Conservation (phyloP, 2,888 invertebrate genomes). For the Limenitis camilla region DNA sequence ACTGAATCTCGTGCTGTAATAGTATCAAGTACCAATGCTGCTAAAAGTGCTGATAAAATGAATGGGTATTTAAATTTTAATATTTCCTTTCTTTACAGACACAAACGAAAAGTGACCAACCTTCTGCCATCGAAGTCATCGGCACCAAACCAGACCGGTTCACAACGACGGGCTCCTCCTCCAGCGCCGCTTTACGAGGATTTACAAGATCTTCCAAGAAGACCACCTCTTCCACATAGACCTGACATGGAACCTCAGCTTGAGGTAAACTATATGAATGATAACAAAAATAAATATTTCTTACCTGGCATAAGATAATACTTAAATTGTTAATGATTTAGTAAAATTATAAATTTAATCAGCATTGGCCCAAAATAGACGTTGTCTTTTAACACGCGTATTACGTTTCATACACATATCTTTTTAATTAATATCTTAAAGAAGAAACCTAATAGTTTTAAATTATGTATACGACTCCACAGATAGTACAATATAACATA, state of each 20-base stretch:
- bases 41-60: too few species aligned
- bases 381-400: not conserved
- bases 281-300: not conserved
- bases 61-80: not conserved
- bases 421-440: not conserved
- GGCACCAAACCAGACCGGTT: slow-evolving; percentile 69
- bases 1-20: too few species aligned
- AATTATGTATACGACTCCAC: not conserved
- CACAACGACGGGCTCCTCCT: slow-evolving; percentile 67
- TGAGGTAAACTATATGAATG: slow-evolving; percentile 48
- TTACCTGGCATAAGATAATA: not conserved
- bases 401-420: not conserved
- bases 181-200: slow-evolving; percentile 85
- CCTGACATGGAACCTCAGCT: slow-evolving; percentile 66
- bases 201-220: slow-evolving; percentile 78
- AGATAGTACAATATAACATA: not conserved
- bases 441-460: not conserved
- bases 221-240: slow-evolving; percentile 66
- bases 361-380: not conserved
- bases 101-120: slow-evolving; percentile 90
- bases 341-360: not conserved
- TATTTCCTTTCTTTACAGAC: slow-evolving; percentile 73
- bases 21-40: too few species aligned
- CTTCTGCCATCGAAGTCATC: slow-evolving; percentile 88
- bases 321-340: not conserved